phyloP scores from a whole-genome alignment of 1,140 invertebrate species.

The Drosophila parvula region DNA sequence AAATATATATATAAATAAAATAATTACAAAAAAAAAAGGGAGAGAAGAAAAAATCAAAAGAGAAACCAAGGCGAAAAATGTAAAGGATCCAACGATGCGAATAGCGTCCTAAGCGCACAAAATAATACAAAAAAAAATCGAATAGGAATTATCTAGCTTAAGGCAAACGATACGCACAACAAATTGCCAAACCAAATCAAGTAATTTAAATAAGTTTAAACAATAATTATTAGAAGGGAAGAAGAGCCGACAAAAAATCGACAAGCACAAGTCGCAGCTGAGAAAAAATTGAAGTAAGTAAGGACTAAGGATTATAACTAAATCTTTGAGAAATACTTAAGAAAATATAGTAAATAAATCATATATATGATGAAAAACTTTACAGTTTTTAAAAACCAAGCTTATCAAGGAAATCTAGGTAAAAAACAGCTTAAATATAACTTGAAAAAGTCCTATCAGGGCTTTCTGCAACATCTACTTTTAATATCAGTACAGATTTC shows the following conservation, averaged over 20 bases:
- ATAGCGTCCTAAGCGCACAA: conserved; percentile 40
- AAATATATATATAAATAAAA: conserved; percentile 1
- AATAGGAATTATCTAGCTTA: conserved; percentile 23
- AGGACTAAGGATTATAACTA: neutral
- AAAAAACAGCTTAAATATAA: neutral
- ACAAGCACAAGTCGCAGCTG: neutral
- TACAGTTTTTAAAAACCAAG: neutral
- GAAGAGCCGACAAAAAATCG: neutral
- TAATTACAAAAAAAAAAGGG: neutral
- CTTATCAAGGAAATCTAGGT: neutral
- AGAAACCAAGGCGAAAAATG: conserved; percentile 9
- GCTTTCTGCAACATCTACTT: too few relatives aligned
- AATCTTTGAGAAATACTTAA: neutral
- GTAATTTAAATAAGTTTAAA: conserved; percentile 24
- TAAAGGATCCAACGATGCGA: conserved; percentile 19
- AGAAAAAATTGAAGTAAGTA: conserved; percentile 5
- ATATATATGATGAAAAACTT: too few relatives aligned
- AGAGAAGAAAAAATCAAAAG: conserved; percentile 8
- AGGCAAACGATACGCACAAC: conserved; percentile 66
- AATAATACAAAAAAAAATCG: conserved; percentile 5
- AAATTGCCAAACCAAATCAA: conserved; percentile 38
- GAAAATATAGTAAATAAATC: neutral
- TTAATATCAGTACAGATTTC: too few relatives aligned
- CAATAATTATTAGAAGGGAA: neutral
- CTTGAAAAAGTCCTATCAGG: too few relatives aligned